Conservation (phyloP, 2,113 vertebrate species). For the Otolemur garnettii region DNA sequence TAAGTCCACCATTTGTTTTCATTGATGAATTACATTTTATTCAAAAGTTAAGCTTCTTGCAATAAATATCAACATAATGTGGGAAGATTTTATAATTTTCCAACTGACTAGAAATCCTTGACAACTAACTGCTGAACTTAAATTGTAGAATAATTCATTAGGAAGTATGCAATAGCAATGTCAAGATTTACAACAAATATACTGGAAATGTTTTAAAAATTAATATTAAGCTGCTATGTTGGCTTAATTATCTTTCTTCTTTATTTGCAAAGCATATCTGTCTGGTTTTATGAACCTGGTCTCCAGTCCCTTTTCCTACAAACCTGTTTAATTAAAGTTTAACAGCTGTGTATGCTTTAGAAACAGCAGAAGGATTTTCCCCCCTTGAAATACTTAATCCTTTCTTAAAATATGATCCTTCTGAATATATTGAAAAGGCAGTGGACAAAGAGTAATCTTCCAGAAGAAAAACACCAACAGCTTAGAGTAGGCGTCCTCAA, state of each 20-base stretch:
- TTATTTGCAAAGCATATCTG: conserved; percentile 89
- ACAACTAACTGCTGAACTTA: conserved; percentile 81
- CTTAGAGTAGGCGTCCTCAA: neutral
- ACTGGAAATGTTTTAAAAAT: conserved; percentile 88
- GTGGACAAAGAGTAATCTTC: conserved; percentile 22
- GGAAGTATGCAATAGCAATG: conserved; percentile 82
- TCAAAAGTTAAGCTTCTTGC: conserved; percentile 81
- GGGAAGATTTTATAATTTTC: conserved; percentile 78
- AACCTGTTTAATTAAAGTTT: conserved; percentile 90
- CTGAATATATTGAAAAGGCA: conserved; percentile 62
- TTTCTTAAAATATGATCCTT: conserved; percentile 78
- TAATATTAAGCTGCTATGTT: conserved; percentile 87
- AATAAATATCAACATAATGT: conserved; percentile 84
- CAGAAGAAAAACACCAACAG: neutral
- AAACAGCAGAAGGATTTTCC: conserved; percentile 85
- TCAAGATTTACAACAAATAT: conserved; percentile 87
- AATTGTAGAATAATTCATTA: conserved; percentile 85
- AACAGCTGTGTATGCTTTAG: conserved; percentile 86
- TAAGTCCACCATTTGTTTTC: conserved; percentile 59
- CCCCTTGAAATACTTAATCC: conserved; percentile 80
- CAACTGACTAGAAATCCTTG: conserved; percentile 78
- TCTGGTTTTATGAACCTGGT: conserved; percentile 88
- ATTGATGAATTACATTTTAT: conserved; percentile 52
- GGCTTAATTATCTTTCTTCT: conserved; percentile 89
- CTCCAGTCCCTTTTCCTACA: conserved; percentile 83